Evolutionary conservation across 2,113 vertebrate genomes (phyloP).

Genomic region (Struthio camelus): DNA sequence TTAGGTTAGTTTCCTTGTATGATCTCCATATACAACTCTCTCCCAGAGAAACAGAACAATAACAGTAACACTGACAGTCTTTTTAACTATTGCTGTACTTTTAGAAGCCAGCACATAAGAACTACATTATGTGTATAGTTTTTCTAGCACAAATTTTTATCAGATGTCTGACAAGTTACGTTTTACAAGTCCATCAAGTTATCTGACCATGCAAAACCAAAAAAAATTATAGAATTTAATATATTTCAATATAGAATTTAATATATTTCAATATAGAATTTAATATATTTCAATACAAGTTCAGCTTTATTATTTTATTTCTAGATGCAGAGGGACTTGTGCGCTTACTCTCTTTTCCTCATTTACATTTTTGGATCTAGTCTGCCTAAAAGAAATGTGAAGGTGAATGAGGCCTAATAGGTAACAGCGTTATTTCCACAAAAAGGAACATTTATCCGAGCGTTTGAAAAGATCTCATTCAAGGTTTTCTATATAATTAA

Average conservation of each 20-base stretch:
- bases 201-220: background rate
- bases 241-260: background rate
- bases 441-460: conserved; percentile 39
- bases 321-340: background rate
- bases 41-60: background rate
- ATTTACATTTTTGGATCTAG: conserved; percentile 16
- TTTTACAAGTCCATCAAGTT: conserved; percentile 16
- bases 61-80: background rate
- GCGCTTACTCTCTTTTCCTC: background rate
- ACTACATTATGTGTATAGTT: background rate
- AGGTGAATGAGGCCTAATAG: conserved; percentile 48
- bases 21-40: background rate
- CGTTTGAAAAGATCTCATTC: conserved; percentile 15
- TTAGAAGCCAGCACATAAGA: background rate
- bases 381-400: conserved; percentile 25
- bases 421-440: conserved; percentile 50
- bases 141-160: background rate
- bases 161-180: background rate
- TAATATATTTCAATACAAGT: conserved; percentile 40
- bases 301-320: conserved; percentile 17
- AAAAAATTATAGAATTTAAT: background rate
- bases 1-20: background rate
- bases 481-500: background rate
- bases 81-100: background rate
- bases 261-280: conserved; percentile 31